A percentile compares a stretch with the other conserved stretches of the same genome.
These are phyloP conservation scores for Entomobrya proxima DNA, from an alignment of 2,888 invertebrate species.

Conservation along the genomic window DNA sequence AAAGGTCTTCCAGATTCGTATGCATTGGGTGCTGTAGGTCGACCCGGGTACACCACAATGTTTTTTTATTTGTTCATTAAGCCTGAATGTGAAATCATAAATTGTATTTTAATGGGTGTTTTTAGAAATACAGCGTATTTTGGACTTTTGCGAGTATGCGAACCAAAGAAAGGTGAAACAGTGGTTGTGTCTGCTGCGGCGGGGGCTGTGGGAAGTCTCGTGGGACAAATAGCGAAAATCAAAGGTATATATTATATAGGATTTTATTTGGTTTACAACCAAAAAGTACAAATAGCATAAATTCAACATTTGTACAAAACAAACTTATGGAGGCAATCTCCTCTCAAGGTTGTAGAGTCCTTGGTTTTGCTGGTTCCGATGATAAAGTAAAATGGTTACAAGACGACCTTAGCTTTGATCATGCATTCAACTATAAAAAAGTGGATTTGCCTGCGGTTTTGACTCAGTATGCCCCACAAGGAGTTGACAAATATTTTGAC, in stretches of 20 bases:
- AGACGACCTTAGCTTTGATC: slow-evolving; percentile 83
- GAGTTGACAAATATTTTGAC: slow-evolving; percentile 87
- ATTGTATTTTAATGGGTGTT: background rate
- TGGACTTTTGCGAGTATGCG: slow-evolving; percentile 84
- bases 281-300: no score
- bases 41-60: slow-evolving; percentile 89
- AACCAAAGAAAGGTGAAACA: slow-evolving; percentile 85
- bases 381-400: slow-evolving; percentile 85
- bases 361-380: slow-evolving; percentile 85
- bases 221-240: slow-evolving; percentile 87
- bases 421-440: slow-evolving; percentile 85
- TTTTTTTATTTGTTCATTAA: no score
- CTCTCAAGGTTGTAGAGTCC: slow-evolving; percentile 81
- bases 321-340: no score
- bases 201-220: slow-evolving; percentile 87
- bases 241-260: no score
- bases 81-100: no score
- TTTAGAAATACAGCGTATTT: slow-evolving; percentile 85
- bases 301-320: no score
- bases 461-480: slow-evolving; percentile 82
- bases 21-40: slow-evolving; percentile 83
- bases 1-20: slow-evolving; percentile 82
- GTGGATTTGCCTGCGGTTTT: slow-evolving; percentile 80
- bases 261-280: no score
- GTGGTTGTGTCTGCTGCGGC: slow-evolving; percentile 86